Conservation (phyloP, 2,113 vertebrate species). For the Alligator sinensis region DNA sequence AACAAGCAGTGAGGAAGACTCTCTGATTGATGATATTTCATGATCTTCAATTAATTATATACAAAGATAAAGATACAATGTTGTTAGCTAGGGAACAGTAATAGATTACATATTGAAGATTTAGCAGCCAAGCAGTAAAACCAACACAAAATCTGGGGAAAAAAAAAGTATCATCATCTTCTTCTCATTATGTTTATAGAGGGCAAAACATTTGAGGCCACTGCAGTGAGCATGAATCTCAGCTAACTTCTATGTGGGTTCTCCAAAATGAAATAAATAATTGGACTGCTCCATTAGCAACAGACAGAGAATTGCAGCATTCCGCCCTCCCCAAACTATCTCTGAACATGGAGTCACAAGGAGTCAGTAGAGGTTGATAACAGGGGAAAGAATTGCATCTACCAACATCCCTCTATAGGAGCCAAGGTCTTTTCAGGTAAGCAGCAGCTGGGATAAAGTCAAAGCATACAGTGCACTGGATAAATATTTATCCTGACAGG, state of each 20-base stretch:
- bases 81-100: conserved; percentile 26
- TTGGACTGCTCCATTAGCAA: neutral
- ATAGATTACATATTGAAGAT: conserved; percentile 33
- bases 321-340: neutral
- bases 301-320: neutral
- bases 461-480: neutral
- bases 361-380: neutral
- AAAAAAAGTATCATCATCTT: conserved; percentile 20
- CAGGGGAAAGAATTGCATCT: neutral
- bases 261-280: neutral
- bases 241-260: neutral
- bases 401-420: neutral
- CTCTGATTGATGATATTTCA: conserved; percentile 45
- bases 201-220: neutral
- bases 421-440: neutral
- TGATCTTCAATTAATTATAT: conserved; percentile 57
- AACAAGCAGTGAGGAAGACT: conserved; percentile 19
- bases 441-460: neutral
- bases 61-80: conserved; percentile 32
- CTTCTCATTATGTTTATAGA: neutral
- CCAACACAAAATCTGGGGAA: conserved; percentile 30
- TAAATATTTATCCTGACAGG: neutral
- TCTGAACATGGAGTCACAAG: neutral
- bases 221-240: neutral
- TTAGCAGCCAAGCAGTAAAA: conserved; percentile 37